Evolutionary conservation across 2,888 invertebrate species (phyloP).

Genomic region (Morpho deidamia): DNA sequence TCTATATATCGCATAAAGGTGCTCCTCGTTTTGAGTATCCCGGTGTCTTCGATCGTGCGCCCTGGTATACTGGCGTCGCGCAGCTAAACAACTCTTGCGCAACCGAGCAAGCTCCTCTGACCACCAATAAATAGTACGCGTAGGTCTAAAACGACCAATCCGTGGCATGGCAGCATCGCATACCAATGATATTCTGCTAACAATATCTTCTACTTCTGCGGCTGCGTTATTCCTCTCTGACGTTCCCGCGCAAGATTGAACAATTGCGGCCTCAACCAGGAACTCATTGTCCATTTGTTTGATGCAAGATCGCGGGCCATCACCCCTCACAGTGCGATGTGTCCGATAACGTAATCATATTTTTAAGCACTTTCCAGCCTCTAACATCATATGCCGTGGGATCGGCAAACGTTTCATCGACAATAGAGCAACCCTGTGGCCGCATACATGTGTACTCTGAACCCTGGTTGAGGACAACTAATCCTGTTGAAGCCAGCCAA

Average conservation of each 20-base stretch:
- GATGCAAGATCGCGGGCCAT: conserved; percentile 16
- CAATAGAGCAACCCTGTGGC: conserved; percentile 23
- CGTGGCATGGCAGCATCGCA: conserved; percentile 26
- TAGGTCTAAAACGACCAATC: not conserved
- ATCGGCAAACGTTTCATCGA: conserved; percentile 18
- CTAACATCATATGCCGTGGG: conserved; percentile 8
- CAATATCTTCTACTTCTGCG: conserved; percentile 2
- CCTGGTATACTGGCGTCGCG: conserved; percentile 11
- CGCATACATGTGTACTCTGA: conserved; percentile 23
- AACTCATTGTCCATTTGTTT: conserved; percentile 7
- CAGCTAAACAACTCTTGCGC: conserved; percentile 2
- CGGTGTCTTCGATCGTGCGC: conserved; percentile 3
- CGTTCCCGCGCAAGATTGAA: conserved; percentile 16
- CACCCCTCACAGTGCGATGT: not conserved
- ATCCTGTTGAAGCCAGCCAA: conserved; percentile 14
- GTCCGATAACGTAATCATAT: conserved; percentile 18
- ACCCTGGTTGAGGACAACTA: conserved; percentile 17
- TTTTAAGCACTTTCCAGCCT: conserved; percentile 15
- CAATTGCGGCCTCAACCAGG: conserved; percentile 16
- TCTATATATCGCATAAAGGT: conserved; percentile 2
- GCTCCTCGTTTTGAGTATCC: not conserved
- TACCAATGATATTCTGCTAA: conserved; percentile 4
- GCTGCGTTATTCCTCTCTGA: not conserved
- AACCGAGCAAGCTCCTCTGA: conserved; percentile 11
- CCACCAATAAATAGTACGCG: conserved; percentile 20